Conservation (phyloP, 2,888 invertebrate genomes). For the Anagyrus pseudococci region DNA sequence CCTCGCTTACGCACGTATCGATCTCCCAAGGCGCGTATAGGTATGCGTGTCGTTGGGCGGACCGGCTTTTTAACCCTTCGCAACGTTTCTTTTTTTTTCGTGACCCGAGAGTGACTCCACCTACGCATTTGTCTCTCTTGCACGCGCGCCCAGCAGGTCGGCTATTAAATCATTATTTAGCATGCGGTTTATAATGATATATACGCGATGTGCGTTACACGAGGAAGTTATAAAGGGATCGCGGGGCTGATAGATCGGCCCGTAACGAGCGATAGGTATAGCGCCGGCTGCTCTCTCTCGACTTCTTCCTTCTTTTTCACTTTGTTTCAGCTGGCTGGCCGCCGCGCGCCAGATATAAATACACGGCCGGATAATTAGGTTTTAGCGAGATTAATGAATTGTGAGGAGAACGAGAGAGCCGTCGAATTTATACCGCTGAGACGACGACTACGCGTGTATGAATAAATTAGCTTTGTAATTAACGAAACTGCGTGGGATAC, state of each 20-base stretch:
- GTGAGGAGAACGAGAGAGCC: too few relatives aligned
- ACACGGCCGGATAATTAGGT: background rate
- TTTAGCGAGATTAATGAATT: background rate
- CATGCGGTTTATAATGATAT: conserved; percentile 21
- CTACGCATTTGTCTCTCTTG: background rate
- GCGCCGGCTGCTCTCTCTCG: too few relatives aligned
- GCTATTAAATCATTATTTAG: conserved; percentile 35
- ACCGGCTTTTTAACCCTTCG: too few relatives aligned
- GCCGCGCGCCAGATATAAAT: background rate
- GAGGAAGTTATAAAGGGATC: conserved; percentile 18
- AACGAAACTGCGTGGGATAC: background rate
- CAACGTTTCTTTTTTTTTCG: too few relatives aligned
- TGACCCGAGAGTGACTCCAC: background rate
- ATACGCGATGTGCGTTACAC: background rate
- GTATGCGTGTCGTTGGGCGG: too few relatives aligned
- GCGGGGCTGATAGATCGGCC: background rate
- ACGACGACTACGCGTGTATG: background rate
- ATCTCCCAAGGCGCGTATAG: too few relatives aligned
- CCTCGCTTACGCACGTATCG: too few relatives aligned
- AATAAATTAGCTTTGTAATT: background rate
- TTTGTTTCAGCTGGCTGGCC: too few relatives aligned
- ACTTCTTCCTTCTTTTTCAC: too few relatives aligned
- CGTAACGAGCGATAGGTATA: too few relatives aligned
- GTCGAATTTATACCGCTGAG: background rate
- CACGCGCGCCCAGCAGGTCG: conserved; percentile 17